These are phyloP conservation scores for Eretmocerus hayati DNA, from an alignment of 2,888 invertebrate genomes.

Conservation along the genomic window DNA sequence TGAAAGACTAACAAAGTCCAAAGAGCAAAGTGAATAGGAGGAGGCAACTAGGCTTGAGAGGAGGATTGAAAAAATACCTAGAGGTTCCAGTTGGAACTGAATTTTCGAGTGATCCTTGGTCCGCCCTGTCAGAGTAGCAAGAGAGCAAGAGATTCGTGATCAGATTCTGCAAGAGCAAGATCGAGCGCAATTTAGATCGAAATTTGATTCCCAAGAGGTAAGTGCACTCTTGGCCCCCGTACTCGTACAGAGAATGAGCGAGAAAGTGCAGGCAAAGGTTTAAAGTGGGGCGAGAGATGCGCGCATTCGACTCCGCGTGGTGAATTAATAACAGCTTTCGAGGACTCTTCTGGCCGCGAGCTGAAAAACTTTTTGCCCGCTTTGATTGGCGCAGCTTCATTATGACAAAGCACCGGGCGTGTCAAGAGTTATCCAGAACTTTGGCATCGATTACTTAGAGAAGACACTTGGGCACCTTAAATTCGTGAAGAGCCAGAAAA, in stretches of 20 bases:
- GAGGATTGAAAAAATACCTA: too few species aligned
- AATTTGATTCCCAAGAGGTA: conserved; percentile 5
- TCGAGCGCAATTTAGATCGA: conserved; percentile 15
- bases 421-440: neutral
- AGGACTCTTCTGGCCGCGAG: neutral
- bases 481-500: too few species aligned
- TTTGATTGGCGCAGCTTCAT: neutral
- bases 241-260: too few species aligned
- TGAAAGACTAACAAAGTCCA: neutral
- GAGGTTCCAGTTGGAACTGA: neutral
- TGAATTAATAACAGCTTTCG: neutral
- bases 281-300: neutral
- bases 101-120: neutral
- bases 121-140: neutral
- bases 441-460: too few species aligned
- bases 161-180: conserved; percentile 10
- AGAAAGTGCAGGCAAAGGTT: neutral
- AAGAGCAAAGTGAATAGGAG: neutral
- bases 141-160: conserved; percentile 1
- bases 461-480: too few species aligned
- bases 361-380: too few species aligned
- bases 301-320: neutral
- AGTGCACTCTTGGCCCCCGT: neutral
- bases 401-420: neutral
- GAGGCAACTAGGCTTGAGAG: neutral